Evolutionary conservation across 2,888 invertebrate species (phyloP), one percentile per base, ranked within the genome.

Genomic region (Troides oblongomaculatus): DNA sequence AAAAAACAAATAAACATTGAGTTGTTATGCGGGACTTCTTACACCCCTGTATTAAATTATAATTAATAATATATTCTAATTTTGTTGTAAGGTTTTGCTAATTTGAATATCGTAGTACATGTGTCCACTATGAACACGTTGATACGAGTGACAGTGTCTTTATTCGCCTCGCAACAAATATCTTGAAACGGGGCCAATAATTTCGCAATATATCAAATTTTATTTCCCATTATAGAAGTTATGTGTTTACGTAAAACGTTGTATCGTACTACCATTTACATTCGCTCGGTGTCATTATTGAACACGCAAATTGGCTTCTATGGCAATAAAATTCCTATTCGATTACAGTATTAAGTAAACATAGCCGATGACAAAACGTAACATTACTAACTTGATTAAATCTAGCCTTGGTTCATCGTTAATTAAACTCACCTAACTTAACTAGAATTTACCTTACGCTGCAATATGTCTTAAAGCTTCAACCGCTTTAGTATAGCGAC

Each of bases 101-200:
- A 30, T 30, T 5, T 18, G 14, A 53, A 53, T 53, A 7, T 12
- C 18, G n/a, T 30, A 30, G 30, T 30, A 5, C 53, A 53, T 53
- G 14, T 53, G 18, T 53, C 8, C n/a, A 53, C 53, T n/a, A 7
- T 53, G 5, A n/a, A 53, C 53, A 62, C n/a, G 21, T 4, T n/a
- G 14, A 10, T 25, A n/a, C 46, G 39, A 25, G n/a, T 39, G 56
- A 67, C 39, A 57, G 60, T 18, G 59, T 61, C 39, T 30, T 62
- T 53, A 73, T 73, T 73, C 69, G 69, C 73, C 46, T 68, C 64
- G 71, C 74, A 75, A 73, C 76, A 74, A 74, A 77, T 75, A 75
- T 74, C 71, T 76, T 77, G 76, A 75, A 75, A 75, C 72, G 59
- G 69, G 70, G 77, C 75, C 77, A 77, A 76, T 76, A 75, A 72